A percentile compares a stretch with the other conserved stretches of the same genome.
These are phyloP conservation scores for Malachius bipustulatus DNA, from an alignment of 2,888 invertebrate genomes.

Conservation along the genomic window DNA sequence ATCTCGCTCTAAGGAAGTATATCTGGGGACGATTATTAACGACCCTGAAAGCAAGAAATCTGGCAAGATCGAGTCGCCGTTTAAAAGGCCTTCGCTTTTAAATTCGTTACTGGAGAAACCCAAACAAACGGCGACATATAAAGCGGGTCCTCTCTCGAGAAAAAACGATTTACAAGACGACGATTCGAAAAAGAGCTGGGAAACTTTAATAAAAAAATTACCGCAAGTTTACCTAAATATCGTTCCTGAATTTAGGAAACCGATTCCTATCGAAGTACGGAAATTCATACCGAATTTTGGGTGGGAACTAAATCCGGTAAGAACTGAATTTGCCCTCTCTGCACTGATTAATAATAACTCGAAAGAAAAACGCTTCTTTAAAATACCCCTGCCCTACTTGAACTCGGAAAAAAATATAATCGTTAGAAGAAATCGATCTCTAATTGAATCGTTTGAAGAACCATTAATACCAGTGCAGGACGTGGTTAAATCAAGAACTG, in stretches of 20 bases:
- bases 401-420: conserved; percentile 46
- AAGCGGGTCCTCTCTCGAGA: conserved; percentile 44
- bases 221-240: conserved; percentile 43
- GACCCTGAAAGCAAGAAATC: not conserved
- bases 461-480: conserved; percentile 9
- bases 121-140: conserved; percentile 35
- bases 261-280: conserved; percentile 37
- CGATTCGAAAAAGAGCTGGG: conserved; percentile 38
- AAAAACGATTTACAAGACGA: conserved; percentile 39
- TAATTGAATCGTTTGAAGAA: no score
- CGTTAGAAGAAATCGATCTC: no score
- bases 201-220: conserved; percentile 38
- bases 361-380: conserved; percentile 30
- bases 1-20: conserved; percentile 9
- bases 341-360: conserved; percentile 37
- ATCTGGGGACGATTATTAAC: conserved; percentile 13
- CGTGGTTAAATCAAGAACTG: conserved; percentile 12
- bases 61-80: conserved; percentile 22
- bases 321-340: conserved; percentile 46
- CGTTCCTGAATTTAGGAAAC: conserved; percentile 38
- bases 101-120: not conserved
- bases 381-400: conserved; percentile 47
- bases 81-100: conserved; percentile 6
- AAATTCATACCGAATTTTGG: conserved; percentile 36
- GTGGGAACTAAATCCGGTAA: conserved; percentile 38